Conservation (phyloP, 1,140 invertebrate genomes). For the Drosophila quadrilineata region DNA sequence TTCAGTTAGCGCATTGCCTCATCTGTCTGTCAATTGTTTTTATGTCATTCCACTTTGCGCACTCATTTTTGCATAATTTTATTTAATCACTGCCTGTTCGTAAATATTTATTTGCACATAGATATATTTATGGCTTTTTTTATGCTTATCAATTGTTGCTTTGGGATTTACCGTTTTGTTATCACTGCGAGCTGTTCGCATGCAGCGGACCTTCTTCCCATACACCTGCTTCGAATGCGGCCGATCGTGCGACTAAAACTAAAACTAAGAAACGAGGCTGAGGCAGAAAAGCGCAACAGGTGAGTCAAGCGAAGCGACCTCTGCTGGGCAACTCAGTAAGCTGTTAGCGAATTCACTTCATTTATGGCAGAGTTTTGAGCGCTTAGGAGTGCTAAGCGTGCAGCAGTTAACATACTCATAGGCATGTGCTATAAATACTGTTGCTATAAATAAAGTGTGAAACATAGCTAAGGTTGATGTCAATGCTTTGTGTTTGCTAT, state of each 20-base stretch:
- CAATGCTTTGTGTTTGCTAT: not conserved
- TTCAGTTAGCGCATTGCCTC: not conserved
- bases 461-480: not conserved
- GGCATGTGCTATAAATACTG: not conserved
- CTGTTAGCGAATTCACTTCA: no score
- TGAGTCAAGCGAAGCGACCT: not conserved
- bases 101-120: no score
- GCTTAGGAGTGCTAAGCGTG: not conserved
- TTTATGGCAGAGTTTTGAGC: conserved; percentile 11
- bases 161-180: conserved; percentile 47
- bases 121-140: no score
- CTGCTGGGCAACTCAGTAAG: not conserved
- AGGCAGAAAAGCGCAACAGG: no score
- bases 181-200: conserved; percentile 14
- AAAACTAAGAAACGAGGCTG: conserved; percentile 5
- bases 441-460: not conserved
- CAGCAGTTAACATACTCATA: conserved; percentile 2
- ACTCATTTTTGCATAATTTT: not conserved
- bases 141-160: not conserved
- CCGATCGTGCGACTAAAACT: conserved; percentile 54
- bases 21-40: not conserved
- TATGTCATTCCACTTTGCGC: conserved; percentile 19
- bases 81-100: no score
- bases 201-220: not conserved
- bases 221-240: conserved; percentile 54